Evolutionary conservation across 2,888 invertebrate genomes (phyloP), one percentile per base, ranked within the genome.

Genomic region (Synergus umbraculus): DNA sequence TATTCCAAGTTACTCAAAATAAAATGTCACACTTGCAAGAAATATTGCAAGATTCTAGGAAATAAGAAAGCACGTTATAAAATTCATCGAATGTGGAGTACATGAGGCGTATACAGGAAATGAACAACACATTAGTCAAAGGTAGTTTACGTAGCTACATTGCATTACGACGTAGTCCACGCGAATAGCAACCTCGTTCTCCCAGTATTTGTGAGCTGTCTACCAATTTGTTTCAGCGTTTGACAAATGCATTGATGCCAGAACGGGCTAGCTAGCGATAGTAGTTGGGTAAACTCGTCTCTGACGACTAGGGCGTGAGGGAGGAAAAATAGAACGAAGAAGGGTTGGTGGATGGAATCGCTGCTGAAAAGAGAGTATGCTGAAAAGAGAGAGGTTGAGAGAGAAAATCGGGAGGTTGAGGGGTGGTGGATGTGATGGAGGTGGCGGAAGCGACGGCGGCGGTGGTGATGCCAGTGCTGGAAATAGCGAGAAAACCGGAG

Each of bases 71-170:
- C 44, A 82, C 81, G 86, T 87, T 88, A 87, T 88, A 87, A 87
- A 88, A 87, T 88, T 87, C 86, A 85, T 83, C 83, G 86, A 86
- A 86, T 85, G 85, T 85, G 84, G 85, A 87, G 87, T 91, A 88
- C 88, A 90, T 89, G 89, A 90, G 88, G 86, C 88, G 87, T 89
- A 88, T 12, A 29, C 87, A 87, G 86, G 82, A 87, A 85, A 88
- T 87, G 90, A 91, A 91, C 91, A 91, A 91, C 91, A 91, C 90
- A 91, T 91, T 91, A 90, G 89, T 91, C 91, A 91, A 90, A 89
- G 88, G 88, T 82, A 87, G 89, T 89, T 88, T 89, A 86, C 87
- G 86, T 86, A 85, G 83, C 80, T 60, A 60, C 22, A 43, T 60
- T n/a, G 58, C 18, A 60, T 22, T 22, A 60, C 60, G 22, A 12